Evolutionary conservation across 2,888 invertebrate genomes (phyloP).

Genomic region (Clitarchus hookeri): DNA sequence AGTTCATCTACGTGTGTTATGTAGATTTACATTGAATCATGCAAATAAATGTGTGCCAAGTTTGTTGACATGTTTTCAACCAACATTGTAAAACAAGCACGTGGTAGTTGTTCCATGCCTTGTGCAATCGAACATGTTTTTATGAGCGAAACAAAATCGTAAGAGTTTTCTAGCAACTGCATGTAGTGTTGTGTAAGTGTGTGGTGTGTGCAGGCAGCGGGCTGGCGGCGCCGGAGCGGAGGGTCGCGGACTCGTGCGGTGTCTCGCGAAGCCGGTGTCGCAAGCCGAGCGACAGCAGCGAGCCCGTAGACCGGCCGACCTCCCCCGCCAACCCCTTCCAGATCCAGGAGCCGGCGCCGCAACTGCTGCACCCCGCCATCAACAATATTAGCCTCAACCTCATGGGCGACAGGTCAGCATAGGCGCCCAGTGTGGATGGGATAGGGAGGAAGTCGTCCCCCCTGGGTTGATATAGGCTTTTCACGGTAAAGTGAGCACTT

Average conservation of each 20-base stretch:
- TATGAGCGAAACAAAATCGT: no score
- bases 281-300: background rate
- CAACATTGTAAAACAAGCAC: no score
- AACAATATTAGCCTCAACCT: slow-evolving; percentile 53
- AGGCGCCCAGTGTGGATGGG: background rate
- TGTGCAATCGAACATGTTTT: no score
- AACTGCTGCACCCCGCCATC: slow-evolving; percentile 51
- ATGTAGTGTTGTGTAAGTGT: background rate
- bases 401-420: background rate
- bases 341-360: slow-evolving; percentile 48
- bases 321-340: slow-evolving; percentile 52
- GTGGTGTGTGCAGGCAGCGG: background rate
- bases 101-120: no score
- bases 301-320: slow-evolving; percentile 19
- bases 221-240: background rate
- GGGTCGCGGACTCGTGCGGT: no score
- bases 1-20: no score
- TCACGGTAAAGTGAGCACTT: no score
- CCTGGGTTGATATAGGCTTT: background rate
- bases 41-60: no score
- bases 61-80: no score
- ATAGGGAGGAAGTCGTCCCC: background rate
- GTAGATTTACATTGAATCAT: no score
- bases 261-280: background rate
- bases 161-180: background rate